Evolutionary conservation across 2,797 vertebrate genomes (phyloP).

Genomic region (Myotis daubentonii): DNA sequence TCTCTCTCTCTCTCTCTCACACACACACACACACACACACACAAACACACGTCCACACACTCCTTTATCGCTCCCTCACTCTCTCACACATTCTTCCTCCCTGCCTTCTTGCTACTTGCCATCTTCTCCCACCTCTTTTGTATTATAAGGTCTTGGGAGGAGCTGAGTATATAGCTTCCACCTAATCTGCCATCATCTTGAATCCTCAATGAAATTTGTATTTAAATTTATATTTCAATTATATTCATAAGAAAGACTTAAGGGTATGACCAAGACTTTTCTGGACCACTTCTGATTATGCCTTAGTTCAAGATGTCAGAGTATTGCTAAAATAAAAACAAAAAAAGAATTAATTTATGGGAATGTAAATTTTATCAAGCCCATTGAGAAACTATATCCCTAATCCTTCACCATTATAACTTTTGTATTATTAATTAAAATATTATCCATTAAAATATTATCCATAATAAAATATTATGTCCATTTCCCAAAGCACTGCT

Average conservation of each 20-base stretch:
- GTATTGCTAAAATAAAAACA: constrained; percentile 16
- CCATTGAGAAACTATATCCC: neutral
- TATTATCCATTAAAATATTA: constrained; percentile 15
- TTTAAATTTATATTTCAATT: constrained; percentile 49
- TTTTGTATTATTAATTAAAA: neutral
- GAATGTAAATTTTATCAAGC: neutral
- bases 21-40: too few relatives aligned
- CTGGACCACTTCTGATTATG: neutral
- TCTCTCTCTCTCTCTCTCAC: too few relatives aligned
- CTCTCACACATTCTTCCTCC: too few relatives aligned
- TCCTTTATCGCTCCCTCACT: too few relatives aligned
- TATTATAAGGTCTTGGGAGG: too few relatives aligned
- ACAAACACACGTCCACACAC: too few relatives aligned
- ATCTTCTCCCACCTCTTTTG: too few relatives aligned
- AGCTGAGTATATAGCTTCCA: too few relatives aligned
- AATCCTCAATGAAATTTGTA: too few relatives aligned
- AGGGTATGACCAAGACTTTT: neutral
- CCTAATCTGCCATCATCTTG: too few relatives aligned
- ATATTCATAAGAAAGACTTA: neutral
- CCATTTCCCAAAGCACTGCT: neutral
- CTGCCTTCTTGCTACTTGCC: too few relatives aligned
- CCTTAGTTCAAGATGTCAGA: constrained; percentile 6
- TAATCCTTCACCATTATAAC: neutral
- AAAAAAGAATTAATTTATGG: neutral
- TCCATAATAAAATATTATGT: neutral